Evolutionary conservation across 2,888 invertebrate genomes (phyloP), one percentile per base, ranked within the genome.

Genomic region (Malachius bipustulatus): DNA sequence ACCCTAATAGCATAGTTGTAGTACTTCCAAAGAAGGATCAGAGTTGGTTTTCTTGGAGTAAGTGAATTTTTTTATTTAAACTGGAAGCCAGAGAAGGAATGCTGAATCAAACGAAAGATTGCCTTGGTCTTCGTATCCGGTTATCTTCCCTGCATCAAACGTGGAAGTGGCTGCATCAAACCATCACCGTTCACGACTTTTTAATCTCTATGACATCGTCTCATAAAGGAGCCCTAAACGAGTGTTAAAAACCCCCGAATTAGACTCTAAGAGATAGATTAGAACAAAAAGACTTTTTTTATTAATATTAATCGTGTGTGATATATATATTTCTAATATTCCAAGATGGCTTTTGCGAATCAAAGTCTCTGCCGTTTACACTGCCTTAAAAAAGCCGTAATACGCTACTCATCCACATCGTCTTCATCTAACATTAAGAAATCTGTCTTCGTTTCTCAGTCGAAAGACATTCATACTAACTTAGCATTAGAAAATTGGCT

Each of bases 401-500:
- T 41, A 26, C 46, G 48, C n/a, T 32, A 37, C 26, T 40, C 34
- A 28, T 50, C 47, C 12, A 31, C 38, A 11, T 10, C 30, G 11
- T 14, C 29, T 16, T 14, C 27, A 28, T 48, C 48, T 29, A 43
- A 75, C 55, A 73, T 84, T 49, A 76, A 75, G 46, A 88, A 88
- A 64, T 83, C 85, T 1, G 88, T 93, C 28, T 87, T 87, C 52
- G 83, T 94, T 58, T 96, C 96, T 0, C 85, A 85, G 60, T 90
- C 89, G 1, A 77, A 75, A 41, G 83, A 94, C 58, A 82, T 98
- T 46, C 91, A 77, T 57, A 82, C 84, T 6, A 98, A 98, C 65
- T 66, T 97, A 52, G 96, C 97, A 3, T 63, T 97, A 37, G 97
- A 98, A 63, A 90, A 96, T 60, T 96, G 94, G 93, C 68, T 97